Base-by-base conservation (phyloP, 2,797 vertebrate species). In the Characodon lateralis region DNA sequence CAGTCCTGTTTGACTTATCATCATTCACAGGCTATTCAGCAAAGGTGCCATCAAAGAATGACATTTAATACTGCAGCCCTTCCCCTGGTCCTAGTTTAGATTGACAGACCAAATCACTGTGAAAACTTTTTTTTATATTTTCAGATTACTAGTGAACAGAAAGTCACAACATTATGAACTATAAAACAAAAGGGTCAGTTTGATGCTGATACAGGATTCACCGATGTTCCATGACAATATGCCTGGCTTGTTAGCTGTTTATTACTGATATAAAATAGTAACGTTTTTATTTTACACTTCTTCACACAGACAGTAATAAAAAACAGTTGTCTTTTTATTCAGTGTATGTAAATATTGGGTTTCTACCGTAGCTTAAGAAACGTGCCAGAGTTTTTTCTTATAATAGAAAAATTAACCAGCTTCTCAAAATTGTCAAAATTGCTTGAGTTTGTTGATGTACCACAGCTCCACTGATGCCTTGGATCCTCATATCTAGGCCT, bases 1-100 rank as follows among this genome's bases (percentile, higher is more conserved):
- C 76, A 74, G 73, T 88, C n/a, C 55, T 48, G 72, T 85, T 87
- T 83, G 84, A 85, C 88, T 87, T 93, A 93, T 94, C 90, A 18
- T 76, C 77, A 35, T 83, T 90, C 73, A 80, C 87, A 87, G 91
- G 76, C 84, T 56, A 81, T 46, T 77, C 56, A 68, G 84, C 78
- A 77, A 90, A 91, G 39, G 89, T 70, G 69, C 58, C 89, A 88
- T 92, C 90, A 91, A 88, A 91, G 87, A 80, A 56, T 93, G 93
- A 91, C 92, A 93, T 95, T 94, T 91, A 77, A 76, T 81, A 65
- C 81, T 63, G 72, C 80, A 55, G 78, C 72, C 10, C 80, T 87
- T 18, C 13, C 71, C 50, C 2, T 73, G 80, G 18, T 89, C 74
- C 6, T 66, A 81, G 76, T 86, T 89, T 71, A 79, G 87, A 90